Conservation (phyloP, 2,888 invertebrate species). For the Lampropteryx suffumata region DNA sequence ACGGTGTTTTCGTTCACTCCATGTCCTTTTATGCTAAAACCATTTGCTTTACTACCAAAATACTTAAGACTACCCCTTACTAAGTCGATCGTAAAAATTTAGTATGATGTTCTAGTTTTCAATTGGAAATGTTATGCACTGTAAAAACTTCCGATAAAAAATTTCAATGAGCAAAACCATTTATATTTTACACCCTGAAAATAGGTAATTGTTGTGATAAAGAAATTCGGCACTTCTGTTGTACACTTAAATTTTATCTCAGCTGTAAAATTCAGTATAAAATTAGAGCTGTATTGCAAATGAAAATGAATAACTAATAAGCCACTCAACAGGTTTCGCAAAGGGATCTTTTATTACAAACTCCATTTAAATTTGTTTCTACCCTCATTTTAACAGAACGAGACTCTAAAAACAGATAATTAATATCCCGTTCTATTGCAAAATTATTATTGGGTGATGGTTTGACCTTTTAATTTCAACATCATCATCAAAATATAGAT, state of each 20-base stretch:
- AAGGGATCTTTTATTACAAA: constrained; percentile 61
- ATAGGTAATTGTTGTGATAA: constrained; percentile 36
- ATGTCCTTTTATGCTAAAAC: too few species aligned
- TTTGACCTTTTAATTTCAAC: constrained; percentile 13
- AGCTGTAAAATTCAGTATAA: constrained; percentile 48
- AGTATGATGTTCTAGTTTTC: too few species aligned
- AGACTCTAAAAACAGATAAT: constrained; percentile 45
- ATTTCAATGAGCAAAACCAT: neutral
- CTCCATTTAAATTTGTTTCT: constrained; percentile 51
- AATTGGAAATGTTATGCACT: too few species aligned
- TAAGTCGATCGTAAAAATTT: too few species aligned
- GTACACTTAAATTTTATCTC: constrained; percentile 51
- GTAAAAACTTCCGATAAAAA: too few species aligned
- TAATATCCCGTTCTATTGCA: constrained; percentile 28
- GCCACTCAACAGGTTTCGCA: constrained; percentile 63
- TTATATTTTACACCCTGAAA: constrained; percentile 1
- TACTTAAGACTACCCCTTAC: too few species aligned
- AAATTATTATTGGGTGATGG: constrained; percentile 20
- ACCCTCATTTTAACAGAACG: constrained; percentile 28
- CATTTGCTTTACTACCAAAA: too few species aligned
- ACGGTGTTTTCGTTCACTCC: too few species aligned
- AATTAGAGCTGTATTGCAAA: constrained; percentile 63
- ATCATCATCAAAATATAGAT: neutral
- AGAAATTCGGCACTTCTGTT: constrained; percentile 2
- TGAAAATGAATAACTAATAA: constrained; percentile 76